Evolutionary conservation across 2,113 vertebrate species (phyloP), one percentile per base, ranked within the genome.

Genomic region (Clarias magur): DNA sequence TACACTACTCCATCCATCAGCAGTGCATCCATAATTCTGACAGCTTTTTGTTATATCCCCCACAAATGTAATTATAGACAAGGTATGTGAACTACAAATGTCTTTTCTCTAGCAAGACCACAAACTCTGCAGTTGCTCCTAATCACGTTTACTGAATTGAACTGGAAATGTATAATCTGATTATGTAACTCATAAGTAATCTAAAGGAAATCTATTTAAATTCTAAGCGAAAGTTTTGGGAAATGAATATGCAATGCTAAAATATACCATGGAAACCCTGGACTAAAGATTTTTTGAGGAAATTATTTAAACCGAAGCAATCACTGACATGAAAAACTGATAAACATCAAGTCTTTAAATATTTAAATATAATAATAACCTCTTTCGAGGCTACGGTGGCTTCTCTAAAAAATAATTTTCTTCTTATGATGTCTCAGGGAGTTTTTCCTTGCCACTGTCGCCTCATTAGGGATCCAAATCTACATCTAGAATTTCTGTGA

Each of bases 21-120:
- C 60, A 34, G 17, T 60, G 17, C 83, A 92, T 94, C 87, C 89
- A 90, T 93, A 91, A 93, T 80, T 85, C 30, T 87, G 88, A 91
- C 88, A 86, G 85, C 78, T 48, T 48, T 48, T 48, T 48, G 48
- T 48, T 48, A 48, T 48, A 48, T 48, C 6, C 48, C 48, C 70
- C 88, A 89, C 68, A 91, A 88, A 92, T 92, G 87, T 84, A 63
- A 93, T 94, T 92, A 91, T 88, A 90, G 56, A 80, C 42, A 3
- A 48, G 25, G 60, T 63, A 48, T 60, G 62, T 75, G 42, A 72
- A 79, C 48, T 42, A 68, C 25, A 60, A 21, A 62, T 38, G 42
- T 57, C 70, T 80, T 84, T 23, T 62, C 30, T 13, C n/a, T 56
- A 78, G 13, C 25, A 9, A 78, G 48, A 63, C 42, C 65, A 67